Evolutionary conservation across 2,113 vertebrate species (phyloP).

Genomic region (Oryzias javanicus): DNA sequence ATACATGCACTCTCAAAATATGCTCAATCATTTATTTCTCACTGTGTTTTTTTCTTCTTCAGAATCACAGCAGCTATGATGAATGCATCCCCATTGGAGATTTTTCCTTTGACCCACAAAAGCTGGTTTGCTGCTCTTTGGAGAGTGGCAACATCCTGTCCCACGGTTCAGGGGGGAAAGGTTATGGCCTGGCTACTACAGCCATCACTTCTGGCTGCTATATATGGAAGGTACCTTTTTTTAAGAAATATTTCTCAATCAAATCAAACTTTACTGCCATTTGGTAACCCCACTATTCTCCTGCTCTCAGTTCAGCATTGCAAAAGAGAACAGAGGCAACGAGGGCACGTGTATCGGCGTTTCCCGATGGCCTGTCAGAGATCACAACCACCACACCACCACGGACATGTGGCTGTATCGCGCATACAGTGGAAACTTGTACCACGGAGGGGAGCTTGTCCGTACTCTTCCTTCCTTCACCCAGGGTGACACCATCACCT

Average conservation of each 20-base stretch:
- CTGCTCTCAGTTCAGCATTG: constrained; percentile 73
- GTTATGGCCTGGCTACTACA: constrained; percentile 80
- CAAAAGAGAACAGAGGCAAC: constrained; percentile 82
- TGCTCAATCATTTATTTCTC: constrained; percentile 4
- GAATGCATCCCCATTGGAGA: constrained; percentile 82
- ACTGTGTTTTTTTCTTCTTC: neutral
- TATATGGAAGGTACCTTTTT: constrained; percentile 74
- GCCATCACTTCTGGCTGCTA: constrained; percentile 81
- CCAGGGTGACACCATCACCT: constrained; percentile 82
- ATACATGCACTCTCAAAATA: neutral
- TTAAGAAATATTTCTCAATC: neutral
- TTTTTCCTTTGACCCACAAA: constrained; percentile 82
- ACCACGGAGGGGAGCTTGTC: constrained; percentile 80
- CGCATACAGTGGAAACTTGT: constrained; percentile 83
- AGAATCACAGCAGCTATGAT: constrained; percentile 71
- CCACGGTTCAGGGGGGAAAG: constrained; percentile 81
- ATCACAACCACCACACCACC: constrained; percentile 83
- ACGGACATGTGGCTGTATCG: constrained; percentile 85
- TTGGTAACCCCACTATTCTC: neutral
- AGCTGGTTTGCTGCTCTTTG: constrained; percentile 77
- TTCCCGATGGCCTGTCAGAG: constrained; percentile 80
- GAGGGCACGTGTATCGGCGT: constrained; percentile 81
- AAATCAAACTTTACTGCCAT: neutral
- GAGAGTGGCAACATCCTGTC: constrained; percentile 80
- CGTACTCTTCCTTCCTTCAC: constrained; percentile 79